Conservation (phyloP, 2,113 vertebrate genomes). For the Eidolon helvum region DNA sequence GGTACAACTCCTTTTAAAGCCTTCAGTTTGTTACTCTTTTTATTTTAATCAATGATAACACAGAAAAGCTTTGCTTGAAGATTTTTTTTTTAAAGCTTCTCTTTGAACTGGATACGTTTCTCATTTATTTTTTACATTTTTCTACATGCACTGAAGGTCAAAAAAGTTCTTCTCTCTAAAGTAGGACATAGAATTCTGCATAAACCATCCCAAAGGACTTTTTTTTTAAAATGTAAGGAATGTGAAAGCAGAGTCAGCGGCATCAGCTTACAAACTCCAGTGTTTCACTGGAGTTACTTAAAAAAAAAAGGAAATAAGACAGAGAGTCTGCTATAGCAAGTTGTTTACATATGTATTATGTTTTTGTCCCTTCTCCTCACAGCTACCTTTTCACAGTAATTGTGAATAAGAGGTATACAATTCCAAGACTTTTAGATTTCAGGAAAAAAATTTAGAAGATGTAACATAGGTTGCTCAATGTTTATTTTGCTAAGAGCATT, state of each 20-base stretch:
- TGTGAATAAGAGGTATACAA: not conserved
- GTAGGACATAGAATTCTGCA: slow-evolving; percentile 43
- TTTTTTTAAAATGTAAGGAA: slow-evolving; percentile 32
- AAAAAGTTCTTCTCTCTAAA: slow-evolving; percentile 65
- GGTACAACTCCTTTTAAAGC: slow-evolving; percentile 8
- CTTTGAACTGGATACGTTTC: slow-evolving; percentile 40
- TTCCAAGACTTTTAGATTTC: slow-evolving; percentile 11
- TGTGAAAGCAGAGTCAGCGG: slow-evolving; percentile 38
- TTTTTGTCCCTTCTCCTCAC: not conserved
- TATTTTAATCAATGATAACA: slow-evolving; percentile 55
- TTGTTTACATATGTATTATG: not conserved
- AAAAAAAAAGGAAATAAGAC: not conserved
- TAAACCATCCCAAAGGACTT: slow-evolving; percentile 37
- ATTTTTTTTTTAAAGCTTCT: slow-evolving; percentile 41
- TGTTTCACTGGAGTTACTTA: not conserved
- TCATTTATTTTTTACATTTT: slow-evolving; percentile 68
- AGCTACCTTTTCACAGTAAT: not conserved
- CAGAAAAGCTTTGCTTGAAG: slow-evolving; percentile 62
- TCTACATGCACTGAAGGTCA: slow-evolving; percentile 56
- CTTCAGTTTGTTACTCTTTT: slow-evolving; percentile 50
- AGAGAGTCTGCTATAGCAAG: not conserved
- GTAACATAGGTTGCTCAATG: not conserved
- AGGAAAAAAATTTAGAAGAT: not conserved
- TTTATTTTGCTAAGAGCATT: not conserved
- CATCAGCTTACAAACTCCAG: not conserved